Evolutionary conservation across 2,888 invertebrate species (phyloP), one percentile per base, ranked within the genome.

Genomic region (Rhamnusium bicolor): DNA sequence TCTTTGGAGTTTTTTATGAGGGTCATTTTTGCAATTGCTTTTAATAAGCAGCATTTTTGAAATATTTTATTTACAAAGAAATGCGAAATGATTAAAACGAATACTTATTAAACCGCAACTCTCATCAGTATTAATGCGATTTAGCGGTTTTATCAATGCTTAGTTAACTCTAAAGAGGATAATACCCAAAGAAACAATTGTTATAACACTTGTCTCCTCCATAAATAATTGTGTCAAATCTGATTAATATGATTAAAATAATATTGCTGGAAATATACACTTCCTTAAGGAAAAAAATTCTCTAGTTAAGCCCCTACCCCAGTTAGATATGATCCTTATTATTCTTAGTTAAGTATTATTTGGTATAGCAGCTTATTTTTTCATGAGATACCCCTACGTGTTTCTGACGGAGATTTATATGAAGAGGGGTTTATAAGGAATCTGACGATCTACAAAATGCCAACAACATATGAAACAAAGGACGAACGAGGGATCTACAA

Each of bases 401-500:
- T 60, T 66, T 24, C 29, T 54, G 70, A 61, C 66, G 54, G 47
- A 56, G 65, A 70, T 73, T 69, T 66, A 70, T 70, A 32, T 65
- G 58, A 63, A 24, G 68, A 51, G 63, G 56, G 61, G 61, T 60
- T 51, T 27, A 51, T 49, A 29, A 8, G 66, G 27, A 61, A 66
- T 66, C 65, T 56, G 73, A 61, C 66, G 69, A 73, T 67, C 62
- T 69, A 61, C 70, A 60, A 56, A 69, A 62, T 70, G 67, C 70
- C 61, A 67, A 49, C 75, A 72, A 72, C 70, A 69, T 58, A 65
- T 65, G 75, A 72, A 74, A 72, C 70, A 69, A 67, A 54, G 74
- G 61, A 16, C 66, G 66, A 46, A 60, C 56, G 53, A 47, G 65
- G 67, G 66, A 67, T 62, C 62, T 27, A 21, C 54, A 53, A 68